phyloP scores from a whole-genome alignment of 2,888 invertebrate species.

The Leptinotarsa rubiginosa region DNA sequence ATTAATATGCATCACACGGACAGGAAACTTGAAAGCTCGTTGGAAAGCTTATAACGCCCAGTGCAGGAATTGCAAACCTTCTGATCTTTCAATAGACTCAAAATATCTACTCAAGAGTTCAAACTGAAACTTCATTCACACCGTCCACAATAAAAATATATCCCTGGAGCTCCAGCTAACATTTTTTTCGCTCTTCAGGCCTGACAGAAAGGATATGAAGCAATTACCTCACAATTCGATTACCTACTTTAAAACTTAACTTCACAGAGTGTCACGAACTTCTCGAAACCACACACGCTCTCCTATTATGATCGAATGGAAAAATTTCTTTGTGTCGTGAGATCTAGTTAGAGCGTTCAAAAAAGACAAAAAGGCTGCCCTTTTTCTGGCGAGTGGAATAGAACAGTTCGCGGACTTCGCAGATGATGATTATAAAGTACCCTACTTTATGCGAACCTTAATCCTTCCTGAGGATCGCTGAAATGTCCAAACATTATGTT shows the following conservation, averaged over 20 bases:
- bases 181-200: no score
- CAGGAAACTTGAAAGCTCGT: no score
- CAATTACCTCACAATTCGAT: background rate
- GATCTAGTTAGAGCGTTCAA: background rate
- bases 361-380: conserved; percentile 23
- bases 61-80: no score
- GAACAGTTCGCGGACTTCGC: conserved; percentile 54
- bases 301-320: background rate
- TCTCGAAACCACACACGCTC: background rate
- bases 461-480: conserved; percentile 49
- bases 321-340: conserved; percentile 1
- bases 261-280: conserved; percentile 7
- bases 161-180: no score
- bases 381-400: conserved; percentile 50
- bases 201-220: background rate
- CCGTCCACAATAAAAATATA: no score
- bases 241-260: background rate
- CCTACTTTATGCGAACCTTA: conserved; percentile 60
- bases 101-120: no score
- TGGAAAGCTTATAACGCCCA: no score
- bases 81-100: no score
- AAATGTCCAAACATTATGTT: conserved; percentile 59
- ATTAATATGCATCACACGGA: no score
- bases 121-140: no score
- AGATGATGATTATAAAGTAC: conserved; percentile 62